Conservation (phyloP, 2,113 vertebrate species). For the Barnardius zonarius region DNA sequence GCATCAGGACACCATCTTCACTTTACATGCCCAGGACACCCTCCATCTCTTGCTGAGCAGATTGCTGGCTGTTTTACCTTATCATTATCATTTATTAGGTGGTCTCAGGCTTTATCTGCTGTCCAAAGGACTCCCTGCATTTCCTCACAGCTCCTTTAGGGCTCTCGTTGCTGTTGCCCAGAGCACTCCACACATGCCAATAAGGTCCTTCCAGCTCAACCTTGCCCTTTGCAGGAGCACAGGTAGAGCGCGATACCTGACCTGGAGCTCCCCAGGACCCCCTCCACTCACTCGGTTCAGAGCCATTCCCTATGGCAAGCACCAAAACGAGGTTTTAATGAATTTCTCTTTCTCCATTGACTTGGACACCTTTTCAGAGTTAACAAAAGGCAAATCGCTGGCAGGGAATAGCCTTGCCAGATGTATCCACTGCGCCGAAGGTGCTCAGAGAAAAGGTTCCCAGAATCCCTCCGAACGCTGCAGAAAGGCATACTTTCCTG, state of each 20-base stretch:
- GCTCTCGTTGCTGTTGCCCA: not conserved
- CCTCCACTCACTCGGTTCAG: accelerated
- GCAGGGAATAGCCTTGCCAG: not conserved
- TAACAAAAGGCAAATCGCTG: not conserved
- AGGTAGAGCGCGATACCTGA: not conserved
- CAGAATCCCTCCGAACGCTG: not conserved
- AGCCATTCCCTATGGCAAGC: not conserved
- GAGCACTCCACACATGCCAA: accelerated
- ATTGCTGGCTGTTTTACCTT: not conserved
- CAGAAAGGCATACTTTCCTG: conserved; percentile 21
- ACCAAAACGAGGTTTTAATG: not conserved
- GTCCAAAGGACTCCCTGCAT: not conserved
- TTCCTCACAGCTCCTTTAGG: not conserved
- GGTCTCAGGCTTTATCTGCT: not conserved
- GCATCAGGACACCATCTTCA: accelerated
- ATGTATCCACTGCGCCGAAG: not conserved
- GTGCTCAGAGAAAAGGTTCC: conserved; percentile 1
- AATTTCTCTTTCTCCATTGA: not conserved
- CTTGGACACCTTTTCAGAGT: not conserved
- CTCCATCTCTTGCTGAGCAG: accelerated
- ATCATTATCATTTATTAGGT: not conserved
- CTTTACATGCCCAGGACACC: not conserved
- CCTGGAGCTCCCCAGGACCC: not conserved
- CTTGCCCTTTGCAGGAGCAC: not conserved
- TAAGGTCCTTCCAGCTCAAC: not conserved